Conservation (phyloP, 2,888 invertebrate species). For the Sepioteuthis lessoniana region DNA sequence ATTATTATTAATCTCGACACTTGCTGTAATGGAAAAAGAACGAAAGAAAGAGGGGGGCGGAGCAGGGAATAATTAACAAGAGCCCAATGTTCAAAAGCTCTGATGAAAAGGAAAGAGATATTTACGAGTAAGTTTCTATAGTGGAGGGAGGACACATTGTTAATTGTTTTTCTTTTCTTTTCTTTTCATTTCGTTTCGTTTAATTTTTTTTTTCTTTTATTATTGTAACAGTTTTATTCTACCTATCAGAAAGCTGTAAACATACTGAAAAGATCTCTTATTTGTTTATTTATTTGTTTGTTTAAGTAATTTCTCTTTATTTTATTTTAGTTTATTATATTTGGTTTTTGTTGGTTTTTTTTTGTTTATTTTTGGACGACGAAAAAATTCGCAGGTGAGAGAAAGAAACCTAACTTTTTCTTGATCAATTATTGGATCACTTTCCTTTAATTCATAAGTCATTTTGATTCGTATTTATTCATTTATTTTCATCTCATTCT, state of each 20-base stretch:
- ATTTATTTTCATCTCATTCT: too few relatives aligned
- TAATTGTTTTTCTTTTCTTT: background rate
- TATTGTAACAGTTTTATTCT: background rate
- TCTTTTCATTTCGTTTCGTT: too few relatives aligned
- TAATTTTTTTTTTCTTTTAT: background rate
- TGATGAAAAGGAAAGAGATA: background rate
- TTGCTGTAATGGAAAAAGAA: background rate
- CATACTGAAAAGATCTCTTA: background rate
- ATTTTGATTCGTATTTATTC: background rate
- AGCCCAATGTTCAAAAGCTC: background rate
- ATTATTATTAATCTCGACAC: background rate
- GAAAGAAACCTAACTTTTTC: background rate
- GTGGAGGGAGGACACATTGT: background rate
- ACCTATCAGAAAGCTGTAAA: conserved; percentile 11
- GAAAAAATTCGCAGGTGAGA: background rate
- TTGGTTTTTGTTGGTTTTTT: background rate
- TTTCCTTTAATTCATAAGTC: background rate
- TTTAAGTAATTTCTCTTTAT: background rate
- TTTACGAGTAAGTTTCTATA: background rate
- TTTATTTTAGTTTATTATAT: background rate
- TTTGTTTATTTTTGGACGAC: background rate
- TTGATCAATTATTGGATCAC: background rate
- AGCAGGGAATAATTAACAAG: background rate
- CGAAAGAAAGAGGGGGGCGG: background rate
- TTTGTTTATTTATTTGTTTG: background rate